phyloP scores from a whole-genome alignment of 1,140 invertebrate species.

The Lutraria rhynchaena region DNA sequence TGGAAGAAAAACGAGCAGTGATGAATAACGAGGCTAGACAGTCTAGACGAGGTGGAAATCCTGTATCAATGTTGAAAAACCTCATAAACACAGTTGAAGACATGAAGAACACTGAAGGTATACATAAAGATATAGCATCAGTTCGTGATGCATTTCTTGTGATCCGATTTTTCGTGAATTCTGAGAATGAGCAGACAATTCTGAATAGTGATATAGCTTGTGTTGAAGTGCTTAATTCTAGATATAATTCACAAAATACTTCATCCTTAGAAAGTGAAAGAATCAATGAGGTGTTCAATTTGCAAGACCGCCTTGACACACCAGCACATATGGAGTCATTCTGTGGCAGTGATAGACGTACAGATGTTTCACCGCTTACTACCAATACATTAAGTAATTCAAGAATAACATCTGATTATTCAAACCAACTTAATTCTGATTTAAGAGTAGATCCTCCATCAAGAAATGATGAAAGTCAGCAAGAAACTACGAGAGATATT shows the following conservation, averaged over 20 bases:
- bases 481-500: no score
- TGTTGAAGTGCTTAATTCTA: conserved; percentile 45
- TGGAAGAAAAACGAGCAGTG: conserved; percentile 19
- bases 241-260: background rate
- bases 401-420: no score
- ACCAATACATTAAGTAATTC: background rate
- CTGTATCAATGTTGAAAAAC: conserved; percentile 7
- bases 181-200: conserved; percentile 41
- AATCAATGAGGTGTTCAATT: conserved; percentile 14
- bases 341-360: no score
- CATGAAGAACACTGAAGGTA: background rate
- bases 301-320: background rate
- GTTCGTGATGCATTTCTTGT: conserved; percentile 36
- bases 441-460: no score
- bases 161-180: conserved; percentile 49
- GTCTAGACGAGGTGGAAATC: background rate
- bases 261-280: conserved; percentile 16
- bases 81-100: background rate
- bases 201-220: conserved; percentile 24
- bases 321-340: no score
- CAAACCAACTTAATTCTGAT: no score
- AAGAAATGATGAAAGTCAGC: no score
- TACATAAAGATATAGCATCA: background rate
- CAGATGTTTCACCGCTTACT: background rate
- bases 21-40: background rate